These are phyloP conservation scores for roundworm (Caenorhabditis elegans) DNA, from an alignment of 1,140 invertebrate genomes.

Conservation along the genomic window DNA sequence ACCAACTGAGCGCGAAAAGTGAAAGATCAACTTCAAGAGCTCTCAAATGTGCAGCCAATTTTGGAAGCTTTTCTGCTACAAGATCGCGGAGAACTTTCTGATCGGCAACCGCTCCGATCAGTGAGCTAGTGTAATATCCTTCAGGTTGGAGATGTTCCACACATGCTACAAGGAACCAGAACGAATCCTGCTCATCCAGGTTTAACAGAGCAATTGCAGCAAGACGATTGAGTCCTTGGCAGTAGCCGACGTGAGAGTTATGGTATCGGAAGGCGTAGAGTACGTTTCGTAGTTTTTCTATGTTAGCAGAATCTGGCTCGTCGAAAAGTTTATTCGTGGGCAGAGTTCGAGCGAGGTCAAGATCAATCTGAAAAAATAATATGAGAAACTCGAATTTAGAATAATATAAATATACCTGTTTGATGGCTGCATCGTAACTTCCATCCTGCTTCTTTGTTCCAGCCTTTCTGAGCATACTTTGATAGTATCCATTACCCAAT, in stretches of 20 bases:
- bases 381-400: not conserved
- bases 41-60: constrained; percentile 69
- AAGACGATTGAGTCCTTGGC: constrained; percentile 71
- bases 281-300: constrained; percentile 43
- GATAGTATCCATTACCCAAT: constrained; percentile 46
- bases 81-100: constrained; percentile 70
- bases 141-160: constrained; percentile 71
- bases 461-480: constrained; percentile 47
- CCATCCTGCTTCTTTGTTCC: constrained; percentile 45
- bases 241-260: constrained; percentile 50
- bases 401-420: constrained; percentile 32
- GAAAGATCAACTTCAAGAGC: constrained; percentile 69
- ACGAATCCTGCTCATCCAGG: constrained; percentile 72
- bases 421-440: constrained; percentile 45
- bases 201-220: constrained; percentile 71
- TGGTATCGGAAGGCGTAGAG: constrained; percentile 51
- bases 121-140: constrained; percentile 70
- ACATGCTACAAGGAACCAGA: constrained; percentile 72
- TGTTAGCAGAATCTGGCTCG: constrained; percentile 45
- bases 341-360: constrained; percentile 50
- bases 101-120: constrained; percentile 71
- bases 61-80: constrained; percentile 70
- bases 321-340: constrained; percentile 51
- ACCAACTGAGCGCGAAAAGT: constrained; percentile 72
- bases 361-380: constrained; percentile 47